These are phyloP conservation scores for Bos indicus DNA, from an alignment of 2,113 vertebrate genomes.

Conservation along the genomic window DNA sequence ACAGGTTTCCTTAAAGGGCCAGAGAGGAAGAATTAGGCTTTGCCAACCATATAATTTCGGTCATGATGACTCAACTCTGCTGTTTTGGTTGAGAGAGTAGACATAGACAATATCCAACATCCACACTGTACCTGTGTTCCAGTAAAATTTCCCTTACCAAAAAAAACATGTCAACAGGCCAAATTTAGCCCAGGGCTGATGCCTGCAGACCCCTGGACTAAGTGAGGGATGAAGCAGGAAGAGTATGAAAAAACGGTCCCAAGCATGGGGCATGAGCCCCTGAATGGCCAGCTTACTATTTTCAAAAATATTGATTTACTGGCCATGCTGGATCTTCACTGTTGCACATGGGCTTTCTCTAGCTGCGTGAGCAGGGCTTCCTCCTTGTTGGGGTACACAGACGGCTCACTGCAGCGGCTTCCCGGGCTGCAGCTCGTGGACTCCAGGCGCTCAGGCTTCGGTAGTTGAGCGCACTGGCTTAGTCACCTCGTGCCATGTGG, in stretches of 20 bases:
- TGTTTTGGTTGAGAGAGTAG: neutral
- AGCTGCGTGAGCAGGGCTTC: neutral
- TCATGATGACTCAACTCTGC: neutral
- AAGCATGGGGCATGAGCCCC: too few relatives aligned
- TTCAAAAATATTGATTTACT: neutral
- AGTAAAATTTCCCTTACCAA: neutral
- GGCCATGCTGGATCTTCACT: neutral
- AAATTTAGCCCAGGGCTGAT: neutral
- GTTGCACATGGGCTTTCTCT: neutral
- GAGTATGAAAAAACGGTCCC: neutral
- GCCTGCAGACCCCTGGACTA: neutral
- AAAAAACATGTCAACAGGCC: neutral
- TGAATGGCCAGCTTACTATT: neutral
- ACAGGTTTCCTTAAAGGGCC: neutral
- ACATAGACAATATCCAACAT: neutral
- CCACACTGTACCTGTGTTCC: neutral
- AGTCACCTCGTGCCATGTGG: neutral
- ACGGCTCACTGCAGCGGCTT: neutral
- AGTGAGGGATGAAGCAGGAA: neutral
- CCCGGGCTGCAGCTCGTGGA: rapidly evolving
- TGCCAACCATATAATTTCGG: neutral
- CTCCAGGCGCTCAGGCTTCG: rapidly evolving
- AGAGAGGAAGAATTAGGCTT: neutral
- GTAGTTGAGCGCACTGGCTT: neutral
- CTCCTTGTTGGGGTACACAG: neutral